Conservation (phyloP, 2,113 vertebrate species). For the Quiscalus mexicanus region DNA sequence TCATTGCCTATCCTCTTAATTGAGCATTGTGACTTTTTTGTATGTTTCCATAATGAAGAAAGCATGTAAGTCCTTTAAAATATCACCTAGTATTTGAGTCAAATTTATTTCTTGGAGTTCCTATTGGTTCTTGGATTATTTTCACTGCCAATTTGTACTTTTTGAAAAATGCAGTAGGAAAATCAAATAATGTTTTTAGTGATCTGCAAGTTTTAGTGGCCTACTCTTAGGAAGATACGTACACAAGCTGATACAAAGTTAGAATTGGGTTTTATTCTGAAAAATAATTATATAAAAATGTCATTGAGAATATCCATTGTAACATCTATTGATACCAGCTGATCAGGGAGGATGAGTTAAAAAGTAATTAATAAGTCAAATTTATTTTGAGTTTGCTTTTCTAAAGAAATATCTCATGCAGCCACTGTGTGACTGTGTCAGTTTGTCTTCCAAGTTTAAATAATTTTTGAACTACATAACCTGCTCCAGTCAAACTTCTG, state of each 20-base stretch:
- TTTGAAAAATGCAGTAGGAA: not conserved
- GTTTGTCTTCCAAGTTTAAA: not conserved
- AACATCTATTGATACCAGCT: not conserved
- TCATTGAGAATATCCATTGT: not conserved
- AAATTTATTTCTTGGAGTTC: not conserved
- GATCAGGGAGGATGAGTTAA: not conserved
- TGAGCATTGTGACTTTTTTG: slow-evolving; percentile 49
- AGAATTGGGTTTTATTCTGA: not conserved
- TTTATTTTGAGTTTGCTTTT: not conserved
- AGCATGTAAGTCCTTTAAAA: slow-evolving; percentile 62
- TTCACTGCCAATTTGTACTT: not conserved
- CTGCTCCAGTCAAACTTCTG: not conserved
- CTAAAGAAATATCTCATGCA: not conserved
- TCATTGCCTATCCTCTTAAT: slow-evolving; percentile 79
- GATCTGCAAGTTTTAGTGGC: not conserved
- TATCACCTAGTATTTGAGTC: not conserved
- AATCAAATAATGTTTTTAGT: not conserved
- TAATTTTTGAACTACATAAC: not conserved
- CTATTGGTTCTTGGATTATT: not conserved
- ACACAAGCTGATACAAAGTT: not conserved
- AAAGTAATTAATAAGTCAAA: not conserved
- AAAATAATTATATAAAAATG: not conserved
- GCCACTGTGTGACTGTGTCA: not conserved
- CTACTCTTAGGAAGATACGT: not conserved
- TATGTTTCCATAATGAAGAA: not conserved